A percentile compares a stretch with the other conserved stretches of the same genome.
These are phyloP conservation scores for Apistogramma diplotaenia DNA, from an alignment of 2,113 vertebrate genomes.

Conservation along the genomic window DNA sequence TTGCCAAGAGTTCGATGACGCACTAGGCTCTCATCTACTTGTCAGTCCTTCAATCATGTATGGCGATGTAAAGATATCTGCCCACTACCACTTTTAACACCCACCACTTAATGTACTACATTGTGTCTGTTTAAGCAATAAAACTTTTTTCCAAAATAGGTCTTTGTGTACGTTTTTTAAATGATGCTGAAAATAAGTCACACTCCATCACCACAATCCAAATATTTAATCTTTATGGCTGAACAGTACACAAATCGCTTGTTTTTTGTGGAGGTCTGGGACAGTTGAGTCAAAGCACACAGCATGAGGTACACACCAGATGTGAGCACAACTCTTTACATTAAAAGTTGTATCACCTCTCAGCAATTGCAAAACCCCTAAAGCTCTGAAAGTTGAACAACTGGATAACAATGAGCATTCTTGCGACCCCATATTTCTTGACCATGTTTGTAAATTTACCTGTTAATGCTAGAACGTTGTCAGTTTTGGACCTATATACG, in stretches of 20 bases:
- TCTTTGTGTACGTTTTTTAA: neutral
- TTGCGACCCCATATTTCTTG: neutral
- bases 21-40: neutral
- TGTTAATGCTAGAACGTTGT: neutral
- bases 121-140: neutral
- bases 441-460: neutral
- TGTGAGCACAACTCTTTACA: neutral
- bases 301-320: neutral
- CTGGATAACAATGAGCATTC: neutral
- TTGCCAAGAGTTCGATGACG: neutral
- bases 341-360: neutral
- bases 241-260: neutral
- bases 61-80: neutral
- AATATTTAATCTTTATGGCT: neutral
- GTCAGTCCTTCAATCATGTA: neutral
- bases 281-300: neutral
- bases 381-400: neutral
- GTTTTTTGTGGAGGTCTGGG: neutral
- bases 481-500: neutral
- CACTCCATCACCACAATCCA: neutral
- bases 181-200: neutral
- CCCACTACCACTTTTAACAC: neutral
- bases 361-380: neutral
- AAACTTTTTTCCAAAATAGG: neutral
- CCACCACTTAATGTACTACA: neutral